Evolutionary conservation across 1,140 invertebrate species (phyloP), one percentile per base, ranked within the genome.

Genomic region (Coboldia fuscipes): DNA sequence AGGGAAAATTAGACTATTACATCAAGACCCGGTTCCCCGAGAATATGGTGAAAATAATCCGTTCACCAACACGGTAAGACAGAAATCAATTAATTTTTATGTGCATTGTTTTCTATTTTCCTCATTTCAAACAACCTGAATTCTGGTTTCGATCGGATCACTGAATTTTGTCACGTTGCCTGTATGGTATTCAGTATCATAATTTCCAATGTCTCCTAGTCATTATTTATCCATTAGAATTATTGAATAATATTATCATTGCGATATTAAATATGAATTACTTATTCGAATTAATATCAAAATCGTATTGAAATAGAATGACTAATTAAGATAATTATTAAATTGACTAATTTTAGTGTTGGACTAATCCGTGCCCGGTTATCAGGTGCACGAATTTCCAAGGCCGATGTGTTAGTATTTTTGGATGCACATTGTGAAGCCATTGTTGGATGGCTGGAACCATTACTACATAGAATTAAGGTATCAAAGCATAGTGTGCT

Each of bases 401-500:
- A 53, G 3, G 85, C 83, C 1, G 73, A 92, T 51, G 80, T 88
- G 15, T 57, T 96, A 13, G 65, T 92, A n/a, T 93, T 94, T 55
- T 62, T 93, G 23, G 90, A 20, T 60, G 84, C 88, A n/a, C 90
- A 96, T 55, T 93, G 88, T 61, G 89, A 96, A 66, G 72, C 70
- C n/a, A 74, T 68, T 37, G 46, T 61, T 32, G 65, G 74, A 45
- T 90, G 83, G 84, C 61, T 90, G 35, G 76, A 92, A 50, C 90
- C 90, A 3, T 53, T 96, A 29, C 56, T 96, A 28, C 64, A 76
- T 39, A 60, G 84, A 37, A 81, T 93, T 39, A 71, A 75, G 48
- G 70, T 88, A 41, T 78, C 88, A 26, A 56, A 65, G 2, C 70
- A 65, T 13, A 69, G 74, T 10, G 83, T 92, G 10, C 51, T 93